Percentiles rank a stretch among this genome's conserved stretches.
Conservation (phyloP, 2,113 vertebrate genomes). For the Ursus arctos region DNA sequence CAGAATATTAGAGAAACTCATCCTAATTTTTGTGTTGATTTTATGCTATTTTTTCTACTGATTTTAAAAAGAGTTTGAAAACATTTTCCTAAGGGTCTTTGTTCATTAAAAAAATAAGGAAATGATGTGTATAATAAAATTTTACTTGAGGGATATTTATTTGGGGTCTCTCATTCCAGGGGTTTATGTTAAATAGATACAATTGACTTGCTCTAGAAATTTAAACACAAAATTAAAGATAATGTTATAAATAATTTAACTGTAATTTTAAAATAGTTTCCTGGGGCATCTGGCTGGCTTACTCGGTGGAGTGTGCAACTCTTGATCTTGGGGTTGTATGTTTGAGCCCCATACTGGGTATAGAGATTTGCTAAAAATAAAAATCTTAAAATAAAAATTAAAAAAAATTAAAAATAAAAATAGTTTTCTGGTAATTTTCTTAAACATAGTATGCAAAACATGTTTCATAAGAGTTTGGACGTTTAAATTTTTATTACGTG, state of each 20-base stretch:
- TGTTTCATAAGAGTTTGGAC: not conserved
- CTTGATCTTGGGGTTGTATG: not conserved
- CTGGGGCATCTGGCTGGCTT: not conserved
- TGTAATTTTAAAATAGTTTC: not conserved
- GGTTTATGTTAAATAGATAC: conserved; percentile 54
- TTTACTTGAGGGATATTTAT: not conserved
- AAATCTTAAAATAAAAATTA: not conserved
- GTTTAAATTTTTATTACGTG: not conserved
- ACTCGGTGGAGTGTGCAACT: not conserved
- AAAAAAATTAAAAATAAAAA: not conserved
- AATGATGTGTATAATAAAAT: not conserved
- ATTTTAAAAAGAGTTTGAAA: not conserved
- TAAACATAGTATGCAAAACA: not conserved
- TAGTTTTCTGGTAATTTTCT: not conserved
- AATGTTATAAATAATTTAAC: conserved; percentile 44
- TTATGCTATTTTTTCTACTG: not conserved
- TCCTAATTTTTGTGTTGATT: not conserved
- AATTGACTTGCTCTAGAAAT: not conserved
- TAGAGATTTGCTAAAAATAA: not conserved
- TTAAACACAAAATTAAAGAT: conserved; percentile 20
- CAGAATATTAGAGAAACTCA: not conserved
- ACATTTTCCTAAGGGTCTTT: not conserved
- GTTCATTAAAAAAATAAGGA: not conserved
- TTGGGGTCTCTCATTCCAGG: not conserved
- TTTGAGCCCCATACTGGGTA: not conserved